Conservation (phyloP, 1,140 invertebrate genomes). For the Microvelia longipes region DNA sequence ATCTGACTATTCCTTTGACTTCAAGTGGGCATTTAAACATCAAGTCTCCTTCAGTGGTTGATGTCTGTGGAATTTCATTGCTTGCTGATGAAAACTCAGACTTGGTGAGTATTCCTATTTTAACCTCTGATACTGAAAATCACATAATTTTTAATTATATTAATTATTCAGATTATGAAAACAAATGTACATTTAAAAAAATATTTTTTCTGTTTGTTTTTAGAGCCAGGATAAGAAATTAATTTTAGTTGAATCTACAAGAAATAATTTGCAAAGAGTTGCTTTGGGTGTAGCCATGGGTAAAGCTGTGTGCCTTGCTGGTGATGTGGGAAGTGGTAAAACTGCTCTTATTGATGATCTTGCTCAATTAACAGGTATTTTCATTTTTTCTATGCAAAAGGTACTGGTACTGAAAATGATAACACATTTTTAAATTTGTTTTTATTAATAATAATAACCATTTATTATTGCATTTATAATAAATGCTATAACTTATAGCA, state of each 20-base stretch:
- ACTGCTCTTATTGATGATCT: constrained; percentile 79
- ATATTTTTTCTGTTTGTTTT: too few relatives aligned
- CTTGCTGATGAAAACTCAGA: constrained; percentile 15
- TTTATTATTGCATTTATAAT: too few relatives aligned
- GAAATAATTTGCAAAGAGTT: constrained; percentile 52
- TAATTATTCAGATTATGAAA: background rate
- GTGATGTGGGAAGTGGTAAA: constrained; percentile 88
- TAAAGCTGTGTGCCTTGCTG: constrained; percentile 69
- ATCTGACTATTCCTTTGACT: too few relatives aligned
- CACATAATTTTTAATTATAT: too few relatives aligned
- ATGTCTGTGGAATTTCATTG: constrained; percentile 8
- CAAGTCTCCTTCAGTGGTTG: too few relatives aligned
- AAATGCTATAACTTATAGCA: too few relatives aligned
- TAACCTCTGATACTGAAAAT: constrained; percentile 11
- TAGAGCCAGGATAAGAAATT: too few relatives aligned
- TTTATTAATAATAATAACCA: too few relatives aligned
- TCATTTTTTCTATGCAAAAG: constrained; percentile 7
- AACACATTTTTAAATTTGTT: too few relatives aligned
- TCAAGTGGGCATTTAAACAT: too few relatives aligned
- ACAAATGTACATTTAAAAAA: background rate
- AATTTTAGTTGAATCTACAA: constrained; percentile 45
- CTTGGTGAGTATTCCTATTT: constrained; percentile 14
- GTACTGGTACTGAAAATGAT: too few relatives aligned
- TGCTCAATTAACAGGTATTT: constrained; percentile 57
- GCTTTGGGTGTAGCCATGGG: constrained; percentile 55